Percentiles rank a stretch among this genome's conserved stretches.
Conservation (phyloP, 2,113 vertebrate genomes). For the Spheniscus mendiculus region DNA sequence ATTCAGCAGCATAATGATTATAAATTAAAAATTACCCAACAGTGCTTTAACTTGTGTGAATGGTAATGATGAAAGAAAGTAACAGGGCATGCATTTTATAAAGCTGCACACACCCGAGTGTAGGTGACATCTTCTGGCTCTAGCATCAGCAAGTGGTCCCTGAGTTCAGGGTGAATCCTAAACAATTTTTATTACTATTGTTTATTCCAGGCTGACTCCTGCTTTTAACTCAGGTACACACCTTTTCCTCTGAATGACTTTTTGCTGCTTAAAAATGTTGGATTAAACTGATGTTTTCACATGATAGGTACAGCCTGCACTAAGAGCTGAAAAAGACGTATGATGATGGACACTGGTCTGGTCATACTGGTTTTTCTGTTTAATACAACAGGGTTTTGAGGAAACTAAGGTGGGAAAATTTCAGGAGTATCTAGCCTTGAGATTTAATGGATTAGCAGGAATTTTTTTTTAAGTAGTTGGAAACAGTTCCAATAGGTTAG, state of each 20-base stretch:
- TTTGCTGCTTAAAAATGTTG: background rate
- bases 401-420: background rate
- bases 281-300: background rate
- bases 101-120: background rate
- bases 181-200: background rate
- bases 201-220: background rate
- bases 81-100: background rate
- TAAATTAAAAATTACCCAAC: background rate
- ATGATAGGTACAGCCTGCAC: background rate
- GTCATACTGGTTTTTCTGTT: background rate
- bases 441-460: background rate
- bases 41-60: background rate
- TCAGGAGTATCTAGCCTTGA: background rate
- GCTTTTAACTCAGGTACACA: background rate
- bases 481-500: background rate
- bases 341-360: background rate
- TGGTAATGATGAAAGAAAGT: background rate
- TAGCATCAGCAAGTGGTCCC: background rate
- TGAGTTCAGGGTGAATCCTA: background rate
- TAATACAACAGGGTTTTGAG: background rate
- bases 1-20: background rate
- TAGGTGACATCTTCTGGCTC: background rate
- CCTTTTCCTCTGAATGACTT: background rate
- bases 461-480: background rate
- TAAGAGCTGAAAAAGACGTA: background rate